Percentiles rank a stretch among this genome's conserved stretches.
These are phyloP conservation scores for Rhopalosiphum nymphaeae DNA, from an alignment of 2,888 invertebrate genomes.

Conservation along the genomic window DNA sequence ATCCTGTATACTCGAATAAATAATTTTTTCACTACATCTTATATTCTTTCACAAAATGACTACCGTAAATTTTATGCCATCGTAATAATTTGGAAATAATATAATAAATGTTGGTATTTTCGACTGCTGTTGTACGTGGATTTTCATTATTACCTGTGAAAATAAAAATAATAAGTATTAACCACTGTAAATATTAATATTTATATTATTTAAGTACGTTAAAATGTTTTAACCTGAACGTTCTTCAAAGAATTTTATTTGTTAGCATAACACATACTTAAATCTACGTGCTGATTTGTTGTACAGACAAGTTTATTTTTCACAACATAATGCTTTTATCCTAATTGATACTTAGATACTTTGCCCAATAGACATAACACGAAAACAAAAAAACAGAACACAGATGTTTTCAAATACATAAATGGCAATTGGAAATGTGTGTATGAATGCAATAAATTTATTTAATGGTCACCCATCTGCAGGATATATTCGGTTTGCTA, in stretches of 20 bases:
- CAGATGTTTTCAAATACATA: slow-evolving; percentile 56
- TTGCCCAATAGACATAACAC: background rate
- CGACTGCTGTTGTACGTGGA: background rate
- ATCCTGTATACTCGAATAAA: background rate
- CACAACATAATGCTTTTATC: slow-evolving; percentile 27
- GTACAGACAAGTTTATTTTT: background rate
- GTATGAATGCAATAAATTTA: slow-evolving; percentile 38
- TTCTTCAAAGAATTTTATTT: background rate
- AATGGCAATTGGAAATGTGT: slow-evolving; percentile 47
- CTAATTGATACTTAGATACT: slow-evolving; percentile 37
- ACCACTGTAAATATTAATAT: too few species aligned
- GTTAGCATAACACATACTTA: background rate
- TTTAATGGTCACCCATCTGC: slow-evolving; percentile 27
- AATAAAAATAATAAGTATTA: background rate
- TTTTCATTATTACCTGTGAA: background rate
- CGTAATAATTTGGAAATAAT: background rate
- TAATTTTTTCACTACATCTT: background rate
- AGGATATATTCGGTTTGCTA: slow-evolving; percentile 19
- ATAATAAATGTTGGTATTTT: background rate
- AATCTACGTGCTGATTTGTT: background rate
- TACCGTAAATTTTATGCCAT: background rate
- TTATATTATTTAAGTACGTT: background rate
- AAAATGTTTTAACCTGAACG: background rate
- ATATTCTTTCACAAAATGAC: background rate
- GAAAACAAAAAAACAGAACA: slow-evolving; percentile 27